Evolutionary conservation across 2,888 invertebrate species (phyloP).

Genomic region (Dichetophora obliterata): DNA sequence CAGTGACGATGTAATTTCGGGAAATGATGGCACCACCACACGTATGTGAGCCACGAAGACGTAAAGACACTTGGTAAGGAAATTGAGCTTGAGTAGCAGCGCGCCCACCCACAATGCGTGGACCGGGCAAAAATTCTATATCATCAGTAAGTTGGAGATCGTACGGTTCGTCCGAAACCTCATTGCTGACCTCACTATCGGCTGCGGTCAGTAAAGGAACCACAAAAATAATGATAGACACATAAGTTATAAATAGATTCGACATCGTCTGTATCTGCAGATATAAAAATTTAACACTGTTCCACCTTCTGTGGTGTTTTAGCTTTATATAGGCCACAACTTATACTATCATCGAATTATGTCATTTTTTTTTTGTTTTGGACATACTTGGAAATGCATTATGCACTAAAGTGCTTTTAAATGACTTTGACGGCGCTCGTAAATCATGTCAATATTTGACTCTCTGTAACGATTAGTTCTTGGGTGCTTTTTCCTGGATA

Average conservation of each 20-base stretch:
- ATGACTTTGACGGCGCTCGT: not conserved
- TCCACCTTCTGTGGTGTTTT: not conserved
- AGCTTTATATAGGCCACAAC: not conserved
- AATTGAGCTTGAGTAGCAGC: slow-evolving; percentile 54
- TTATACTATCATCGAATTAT: not conserved
- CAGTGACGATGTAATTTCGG: slow-evolving; percentile 32
- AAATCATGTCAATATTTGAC: slow-evolving; percentile 5
- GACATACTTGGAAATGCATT: no score
- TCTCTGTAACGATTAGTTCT: not conserved
- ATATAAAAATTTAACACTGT: not conserved
- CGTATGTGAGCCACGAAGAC: not conserved
- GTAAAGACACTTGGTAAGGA: slow-evolving; percentile 59
- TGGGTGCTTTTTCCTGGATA: not conserved
- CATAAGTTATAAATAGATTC: not conserved
- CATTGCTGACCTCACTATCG: not conserved
- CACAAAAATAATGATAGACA: not conserved
- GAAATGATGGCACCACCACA: slow-evolving; percentile 42
- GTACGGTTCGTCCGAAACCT: not conserved
- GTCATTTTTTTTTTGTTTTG: no score
- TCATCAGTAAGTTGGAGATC: not conserved
- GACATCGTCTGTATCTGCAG: not conserved
- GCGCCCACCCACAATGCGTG: slow-evolving; percentile 51
- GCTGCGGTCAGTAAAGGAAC: not conserved
- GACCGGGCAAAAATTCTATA: not conserved
- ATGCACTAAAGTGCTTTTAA: not conserved